These are phyloP conservation scores for Borostomias antarcticus DNA, from an alignment of 2,797 vertebrate genomes.

Conservation along the genomic window DNA sequence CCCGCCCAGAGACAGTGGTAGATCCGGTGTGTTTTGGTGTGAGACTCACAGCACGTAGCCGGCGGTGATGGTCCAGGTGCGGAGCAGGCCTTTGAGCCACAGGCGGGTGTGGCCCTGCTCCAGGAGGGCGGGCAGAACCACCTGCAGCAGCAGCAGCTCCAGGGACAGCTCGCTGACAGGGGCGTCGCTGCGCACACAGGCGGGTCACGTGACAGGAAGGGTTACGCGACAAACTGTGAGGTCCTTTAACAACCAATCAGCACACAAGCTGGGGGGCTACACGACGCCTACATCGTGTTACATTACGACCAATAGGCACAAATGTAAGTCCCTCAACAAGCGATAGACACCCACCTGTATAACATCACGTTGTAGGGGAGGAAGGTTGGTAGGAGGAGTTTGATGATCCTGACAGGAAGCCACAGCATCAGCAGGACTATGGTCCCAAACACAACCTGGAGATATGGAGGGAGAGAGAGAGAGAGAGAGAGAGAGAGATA, in stretches of 20 bases:
- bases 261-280: no score
- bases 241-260: not conserved
- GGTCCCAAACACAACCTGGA: constrained; percentile 94
- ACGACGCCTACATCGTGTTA: not conserved
- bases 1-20: not conserved
- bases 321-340: not conserved
- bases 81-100: constrained; percentile 96
- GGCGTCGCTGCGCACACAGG: constrained; percentile 85
- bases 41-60: constrained; percentile 93
- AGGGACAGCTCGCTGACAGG: constrained; percentile 85
- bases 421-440: constrained; percentile 97
- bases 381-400: constrained; percentile 86
- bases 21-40: not conserved
- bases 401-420: constrained; percentile 95
- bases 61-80: constrained; percentile 96
- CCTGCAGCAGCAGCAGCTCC: constrained; percentile 91
- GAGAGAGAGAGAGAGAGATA: constrained; percentile 5
- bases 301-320: constrained; percentile 8
- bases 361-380: constrained; percentile 98
- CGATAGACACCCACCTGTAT: constrained; percentile 82
- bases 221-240: no score
- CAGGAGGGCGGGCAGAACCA: constrained; percentile 90
- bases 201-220: constrained; percentile 38
- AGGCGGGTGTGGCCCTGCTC: constrained; percentile 96
- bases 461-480: constrained; percentile 4